These are phyloP conservation scores for Ceratina japonica DNA, from an alignment of 1,140 invertebrate genomes.

Conservation along the genomic window DNA sequence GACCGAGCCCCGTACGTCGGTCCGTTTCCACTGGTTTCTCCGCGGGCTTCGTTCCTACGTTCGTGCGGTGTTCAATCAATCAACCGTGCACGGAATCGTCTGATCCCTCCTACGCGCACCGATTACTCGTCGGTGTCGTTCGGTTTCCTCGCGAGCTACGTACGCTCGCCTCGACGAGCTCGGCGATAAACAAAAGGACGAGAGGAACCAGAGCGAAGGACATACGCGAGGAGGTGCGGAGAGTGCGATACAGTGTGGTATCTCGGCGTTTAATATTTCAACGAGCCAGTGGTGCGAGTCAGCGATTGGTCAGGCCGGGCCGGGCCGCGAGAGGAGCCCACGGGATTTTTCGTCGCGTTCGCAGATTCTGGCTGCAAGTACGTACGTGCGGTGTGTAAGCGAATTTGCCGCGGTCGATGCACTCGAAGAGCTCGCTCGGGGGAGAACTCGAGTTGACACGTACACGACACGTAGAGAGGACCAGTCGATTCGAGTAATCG, in stretches of 20 bases:
- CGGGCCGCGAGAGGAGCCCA: conserved; percentile 3
- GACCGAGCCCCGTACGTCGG: not conserved
- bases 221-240: too few relatives aligned
- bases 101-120: not conserved
- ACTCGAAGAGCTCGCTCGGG: conserved; percentile 27
- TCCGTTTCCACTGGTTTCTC: conserved; percentile 13
- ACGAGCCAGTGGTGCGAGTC: conserved; percentile 45
- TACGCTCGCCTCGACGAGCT: not conserved
- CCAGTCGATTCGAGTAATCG: conserved; percentile 31
- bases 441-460: conserved; percentile 41
- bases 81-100: not conserved
- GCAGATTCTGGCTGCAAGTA: conserved; percentile 52
- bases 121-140: not conserved
- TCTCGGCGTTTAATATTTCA: conserved; percentile 54
- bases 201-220: not conserved
- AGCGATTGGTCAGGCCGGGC: conserved; percentile 50
- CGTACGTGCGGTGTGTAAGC: conserved; percentile 22
- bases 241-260: conserved; percentile 21
- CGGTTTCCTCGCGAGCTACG: not conserved
- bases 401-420: conserved; percentile 52
- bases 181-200: conserved; percentile 4
- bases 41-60: conserved; percentile 12
- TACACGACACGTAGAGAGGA: conserved; percentile 9
- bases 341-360: conserved; percentile 32
- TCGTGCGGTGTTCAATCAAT: not conserved